Conservation (phyloP, 1,140 invertebrate genomes). For the Procambarus virginalis region DNA sequence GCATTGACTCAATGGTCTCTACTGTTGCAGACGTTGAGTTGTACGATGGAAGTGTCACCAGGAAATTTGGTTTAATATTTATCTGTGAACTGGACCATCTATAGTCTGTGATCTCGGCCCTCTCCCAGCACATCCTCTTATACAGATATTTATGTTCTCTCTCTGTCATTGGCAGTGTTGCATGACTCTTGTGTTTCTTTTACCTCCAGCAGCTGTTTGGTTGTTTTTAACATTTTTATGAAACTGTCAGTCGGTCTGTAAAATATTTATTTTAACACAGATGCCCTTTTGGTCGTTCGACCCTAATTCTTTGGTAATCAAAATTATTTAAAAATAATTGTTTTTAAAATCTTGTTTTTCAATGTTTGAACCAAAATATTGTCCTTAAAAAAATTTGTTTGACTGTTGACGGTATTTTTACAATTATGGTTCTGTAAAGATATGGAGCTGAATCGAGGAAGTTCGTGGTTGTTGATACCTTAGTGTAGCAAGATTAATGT, state of each 20-base stretch:
- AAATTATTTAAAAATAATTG: background rate
- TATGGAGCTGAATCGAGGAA: background rate
- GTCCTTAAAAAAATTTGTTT: background rate
- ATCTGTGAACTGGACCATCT: conserved; percentile 1
- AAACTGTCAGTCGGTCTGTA: background rate
- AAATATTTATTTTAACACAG: background rate
- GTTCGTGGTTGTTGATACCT: background rate
- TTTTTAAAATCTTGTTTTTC: background rate
- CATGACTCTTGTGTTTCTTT: background rate
- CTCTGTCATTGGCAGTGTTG: background rate
- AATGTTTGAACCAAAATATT: background rate
- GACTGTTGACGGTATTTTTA: no score
- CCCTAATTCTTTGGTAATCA: background rate
- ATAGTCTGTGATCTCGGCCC: conserved; percentile 8
- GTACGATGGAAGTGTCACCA: background rate
- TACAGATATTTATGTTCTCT: background rate
- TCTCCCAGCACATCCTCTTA: background rate
- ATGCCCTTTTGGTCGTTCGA: background rate
- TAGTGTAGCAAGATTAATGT: background rate
- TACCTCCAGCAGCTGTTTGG: background rate
- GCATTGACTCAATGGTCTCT: background rate
- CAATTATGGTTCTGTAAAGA: background rate
- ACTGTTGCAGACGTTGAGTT: background rate
- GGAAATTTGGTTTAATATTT: background rate
- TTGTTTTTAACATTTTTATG: background rate